A percentile compares a stretch with the other conserved stretches of the same genome.
Evolutionary conservation across 2,797 vertebrate genomes (phyloP).

Genomic region (Hozukius guyotensis): DNA sequence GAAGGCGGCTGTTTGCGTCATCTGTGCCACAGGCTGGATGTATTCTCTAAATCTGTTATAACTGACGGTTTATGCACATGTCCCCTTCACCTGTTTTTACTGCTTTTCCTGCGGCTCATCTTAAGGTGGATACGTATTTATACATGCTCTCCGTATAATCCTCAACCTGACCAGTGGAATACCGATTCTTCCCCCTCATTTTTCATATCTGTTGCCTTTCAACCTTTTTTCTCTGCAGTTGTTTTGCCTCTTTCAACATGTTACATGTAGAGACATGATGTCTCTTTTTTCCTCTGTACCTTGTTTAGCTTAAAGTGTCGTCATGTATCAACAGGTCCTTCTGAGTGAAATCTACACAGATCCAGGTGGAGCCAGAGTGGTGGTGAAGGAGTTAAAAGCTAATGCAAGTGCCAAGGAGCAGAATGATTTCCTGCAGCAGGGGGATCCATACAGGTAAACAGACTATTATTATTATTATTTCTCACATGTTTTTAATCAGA

Average conservation of each 20-base stretch:
- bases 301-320: neutral
- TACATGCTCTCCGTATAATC: neutral
- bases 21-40: neutral
- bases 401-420: slow-evolving; percentile 92
- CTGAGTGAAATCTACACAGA: slow-evolving; percentile 96
- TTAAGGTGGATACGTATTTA: neutral
- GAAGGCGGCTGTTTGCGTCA: neutral
- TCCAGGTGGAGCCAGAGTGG: slow-evolving; percentile 88
- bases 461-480: neutral
- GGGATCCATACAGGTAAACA: slow-evolving; percentile 93
- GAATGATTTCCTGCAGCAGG: slow-evolving; percentile 93
- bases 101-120: neutral
- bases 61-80: neutral
- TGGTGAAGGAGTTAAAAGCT: slow-evolving; percentile 95
- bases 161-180: neutral
- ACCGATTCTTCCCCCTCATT: neutral
- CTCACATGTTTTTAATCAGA: neutral
- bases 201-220: neutral
- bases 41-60: neutral
- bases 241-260: neutral
- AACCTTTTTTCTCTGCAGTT: neutral
- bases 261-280: neutral
- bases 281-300: neutral
- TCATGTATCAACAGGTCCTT: slow-evolving; percentile 85
- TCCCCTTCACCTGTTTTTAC: neutral